A percentile compares a stretch with the other conserved stretches of the same genome.
phyloP scores from a whole-genome alignment of 2,113 vertebrate genomes.

The Hepsetus odoe region DNA sequence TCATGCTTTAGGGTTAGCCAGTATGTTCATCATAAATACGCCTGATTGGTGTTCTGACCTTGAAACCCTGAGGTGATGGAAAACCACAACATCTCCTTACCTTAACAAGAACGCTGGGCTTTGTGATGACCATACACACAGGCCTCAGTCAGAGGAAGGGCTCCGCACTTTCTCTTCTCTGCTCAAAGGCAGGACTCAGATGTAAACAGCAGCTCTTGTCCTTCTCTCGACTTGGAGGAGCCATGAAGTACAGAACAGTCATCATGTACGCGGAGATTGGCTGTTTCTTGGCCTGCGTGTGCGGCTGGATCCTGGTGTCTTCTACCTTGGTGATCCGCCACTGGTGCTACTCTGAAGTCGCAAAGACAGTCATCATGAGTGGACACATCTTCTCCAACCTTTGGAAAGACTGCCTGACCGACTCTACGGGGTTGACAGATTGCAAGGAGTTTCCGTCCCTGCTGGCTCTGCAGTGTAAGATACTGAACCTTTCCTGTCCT shows the following conservation, averaged over 20 bases:
- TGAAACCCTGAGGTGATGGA: conserved; percentile 43
- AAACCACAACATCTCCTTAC: neutral
- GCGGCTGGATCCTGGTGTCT: conserved; percentile 89
- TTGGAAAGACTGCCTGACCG: conserved; percentile 91
- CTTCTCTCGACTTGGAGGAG: neutral
- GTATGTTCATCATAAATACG: conserved; percentile 62
- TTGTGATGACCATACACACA: conserved; percentile 11
- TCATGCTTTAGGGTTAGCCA: conserved; percentile 6
- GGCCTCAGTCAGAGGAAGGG: neutral
- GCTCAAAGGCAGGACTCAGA: neutral
- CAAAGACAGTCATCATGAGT: conserved; percentile 86
- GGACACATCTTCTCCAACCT: conserved; percentile 90
- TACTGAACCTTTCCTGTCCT: neutral
- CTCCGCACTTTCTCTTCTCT: neutral
- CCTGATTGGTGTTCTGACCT: conserved; percentile 37
- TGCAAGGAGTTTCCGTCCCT: conserved; percentile 93
- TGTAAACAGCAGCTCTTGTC: too few relatives aligned
- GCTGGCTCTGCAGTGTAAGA: conserved; percentile 88
- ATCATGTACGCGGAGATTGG: conserved; percentile 83
- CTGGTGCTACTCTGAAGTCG: conserved; percentile 90
- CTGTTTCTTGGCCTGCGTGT: conserved; percentile 82
- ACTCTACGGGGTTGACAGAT: conserved; percentile 90
- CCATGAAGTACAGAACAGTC: conserved; percentile 68
- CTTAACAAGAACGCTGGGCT: neutral
- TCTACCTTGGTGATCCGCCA: conserved; percentile 90